Evolutionary conservation across 2,797 vertebrate species (phyloP).

Genomic region (Gephyroberyx darwinii): DNA sequence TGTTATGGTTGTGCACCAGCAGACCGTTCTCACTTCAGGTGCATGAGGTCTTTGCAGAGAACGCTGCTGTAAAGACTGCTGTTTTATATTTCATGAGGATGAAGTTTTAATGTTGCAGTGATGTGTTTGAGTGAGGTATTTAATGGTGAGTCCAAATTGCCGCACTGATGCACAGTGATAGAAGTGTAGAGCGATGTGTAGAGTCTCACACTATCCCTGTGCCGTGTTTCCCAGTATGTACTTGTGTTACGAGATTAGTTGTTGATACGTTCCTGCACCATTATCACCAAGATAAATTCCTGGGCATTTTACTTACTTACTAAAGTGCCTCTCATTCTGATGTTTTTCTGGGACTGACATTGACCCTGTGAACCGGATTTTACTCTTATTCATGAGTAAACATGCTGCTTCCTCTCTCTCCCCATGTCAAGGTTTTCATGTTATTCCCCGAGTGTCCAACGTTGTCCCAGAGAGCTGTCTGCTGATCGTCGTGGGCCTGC

Average conservation of each 20-base stretch:
- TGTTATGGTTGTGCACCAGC: not conserved
- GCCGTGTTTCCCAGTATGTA: not conserved
- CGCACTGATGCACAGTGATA: too few relatives aligned
- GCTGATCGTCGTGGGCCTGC: conserved; percentile 92
- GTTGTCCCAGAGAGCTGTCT: conserved; percentile 96
- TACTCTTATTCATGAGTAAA: not conserved
- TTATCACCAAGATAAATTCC: not conserved
- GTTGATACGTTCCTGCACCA: not conserved
- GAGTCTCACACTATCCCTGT: not conserved
- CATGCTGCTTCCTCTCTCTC: not conserved
- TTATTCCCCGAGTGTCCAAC: conserved; percentile 87
- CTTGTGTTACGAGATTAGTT: not conserved
- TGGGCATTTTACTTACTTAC: not conserved
- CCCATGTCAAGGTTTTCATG: conserved; percentile 87
- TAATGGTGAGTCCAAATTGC: too few relatives aligned
- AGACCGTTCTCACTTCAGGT: not conserved
- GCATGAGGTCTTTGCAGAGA: not conserved
- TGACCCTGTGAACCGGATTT: not conserved
- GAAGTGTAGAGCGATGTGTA: too few relatives aligned
- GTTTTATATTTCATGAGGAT: conserved; percentile 28
- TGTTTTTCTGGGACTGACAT: too few relatives aligned
- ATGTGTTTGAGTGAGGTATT: not conserved
- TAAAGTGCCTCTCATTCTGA: too few relatives aligned
- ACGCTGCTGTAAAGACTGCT: not conserved
- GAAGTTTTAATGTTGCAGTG: not conserved